These are phyloP conservation scores for Drosophila fuyamai DNA, from an alignment of 1,140 invertebrate species.

Conservation along the genomic window DNA sequence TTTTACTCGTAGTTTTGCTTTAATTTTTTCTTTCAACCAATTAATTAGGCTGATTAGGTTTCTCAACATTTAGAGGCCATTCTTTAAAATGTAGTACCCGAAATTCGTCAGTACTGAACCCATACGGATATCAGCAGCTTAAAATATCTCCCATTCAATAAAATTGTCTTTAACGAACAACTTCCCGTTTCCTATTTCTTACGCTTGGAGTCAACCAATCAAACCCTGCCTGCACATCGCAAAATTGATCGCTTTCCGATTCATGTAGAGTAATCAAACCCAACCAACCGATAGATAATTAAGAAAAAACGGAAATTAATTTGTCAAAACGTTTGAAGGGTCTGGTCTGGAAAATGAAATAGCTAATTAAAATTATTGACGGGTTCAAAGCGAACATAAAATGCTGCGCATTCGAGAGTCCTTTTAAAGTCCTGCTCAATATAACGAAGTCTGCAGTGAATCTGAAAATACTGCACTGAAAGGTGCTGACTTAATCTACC, in stretches of 20 bases:
- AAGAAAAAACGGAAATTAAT: slow-evolving; percentile 69
- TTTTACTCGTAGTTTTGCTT: too few species aligned
- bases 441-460: neutral
- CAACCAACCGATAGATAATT: slow-evolving; percentile 29
- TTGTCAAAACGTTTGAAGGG: slow-evolving; percentile 54
- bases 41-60: too few species aligned
- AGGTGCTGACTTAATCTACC: neutral
- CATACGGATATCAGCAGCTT: neutral
- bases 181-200: slow-evolving; percentile 62
- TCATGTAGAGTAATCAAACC: neutral
- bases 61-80: too few species aligned
- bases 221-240: slow-evolving; percentile 5
- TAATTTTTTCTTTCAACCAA: too few species aligned
- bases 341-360: slow-evolving; percentile 16
- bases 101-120: neutral
- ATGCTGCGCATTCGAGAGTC: neutral
- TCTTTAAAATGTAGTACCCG: too few species aligned
- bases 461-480: neutral
- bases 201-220: slow-evolving; percentile 44
- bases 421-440: neutral
- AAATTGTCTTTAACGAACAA: slow-evolving; percentile 62
- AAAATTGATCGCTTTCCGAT: slow-evolving; percentile 16
- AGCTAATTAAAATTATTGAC: slow-evolving; percentile 61
- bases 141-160: slow-evolving; percentile 5
- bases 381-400: slow-evolving; percentile 20